Evolutionary conservation across 2,797 vertebrate genomes (phyloP), one percentile per base, ranked within the genome.

Genomic region (Manis pentadactyla): DNA sequence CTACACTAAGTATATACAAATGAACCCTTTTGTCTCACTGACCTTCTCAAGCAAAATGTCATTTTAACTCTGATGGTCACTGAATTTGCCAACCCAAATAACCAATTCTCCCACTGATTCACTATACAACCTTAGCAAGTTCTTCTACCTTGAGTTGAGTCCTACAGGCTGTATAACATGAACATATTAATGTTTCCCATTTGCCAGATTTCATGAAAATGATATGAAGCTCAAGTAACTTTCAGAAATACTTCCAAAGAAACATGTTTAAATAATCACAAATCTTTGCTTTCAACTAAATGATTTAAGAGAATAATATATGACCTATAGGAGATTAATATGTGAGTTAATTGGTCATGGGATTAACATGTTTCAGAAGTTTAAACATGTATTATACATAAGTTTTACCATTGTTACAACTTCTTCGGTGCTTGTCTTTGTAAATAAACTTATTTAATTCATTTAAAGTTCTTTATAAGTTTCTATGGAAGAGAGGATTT

Each of bases 161-260:
- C 2, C n/a, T 90, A 12, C 49, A 18, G 64, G 7, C 27, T 34
- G 2, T 74, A 75, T 74, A 75, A 29, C 11, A 51, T 66, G 21
- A 93, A 84, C 94, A 86, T 90, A 55, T 57, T 49, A 69, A 59
- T 89, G n/a, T n/a, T 93, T 86, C 21, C 0, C 9, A 75, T 81
- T 85, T 84, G 7, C 11, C n/a, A 77, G 5, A 73, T 66, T 90
- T 87, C n/a, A 53, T 95, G 12, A 89, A 55, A 73, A 75, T 85
- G 8, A 59, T 51, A 42, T 34, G 0, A 1, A 82, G 5, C 7
- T 90, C 46, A 92, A 2, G 12, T 81, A 39, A 87, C 55, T 90
- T 95, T 83, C 53, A 75, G n/a, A 77, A 95, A 92, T 51, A 61
- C 4, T 83, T 87, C 23, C 49, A 86, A 87, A 84, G 19, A 51